These are phyloP conservation scores for Plumapathes pennacea DNA, from an alignment of 92 coral and sea anemone species.

Conservation along the genomic window DNA sequence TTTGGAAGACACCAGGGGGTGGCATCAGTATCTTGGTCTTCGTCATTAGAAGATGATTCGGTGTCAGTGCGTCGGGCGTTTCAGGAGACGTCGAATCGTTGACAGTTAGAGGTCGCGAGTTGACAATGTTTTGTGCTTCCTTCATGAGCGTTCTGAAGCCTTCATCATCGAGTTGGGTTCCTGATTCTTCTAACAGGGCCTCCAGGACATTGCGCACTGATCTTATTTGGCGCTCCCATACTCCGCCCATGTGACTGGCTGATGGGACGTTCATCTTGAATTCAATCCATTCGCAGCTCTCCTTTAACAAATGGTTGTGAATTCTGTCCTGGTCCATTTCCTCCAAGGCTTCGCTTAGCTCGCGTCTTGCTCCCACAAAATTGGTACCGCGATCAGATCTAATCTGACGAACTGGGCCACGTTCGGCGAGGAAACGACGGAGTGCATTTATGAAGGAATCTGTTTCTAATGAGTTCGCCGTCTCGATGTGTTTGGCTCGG, in stretches of 20 bases:
- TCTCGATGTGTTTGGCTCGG: constrained; percentile 15
- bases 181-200: constrained; percentile 2
- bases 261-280: constrained; percentile 14
- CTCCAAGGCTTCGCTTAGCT: constrained; percentile 1
- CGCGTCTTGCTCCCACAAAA: constrained; percentile 18
- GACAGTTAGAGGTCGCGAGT: constrained; percentile 19
- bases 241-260: constrained; percentile 38
- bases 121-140: constrained; percentile 17
- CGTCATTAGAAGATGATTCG: constrained; percentile 13
- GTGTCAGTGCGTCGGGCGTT: constrained; percentile 14
- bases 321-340: constrained; percentile 8
- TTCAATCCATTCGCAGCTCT: constrained; percentile 33
- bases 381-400: constrained; percentile 18
- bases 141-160: constrained; percentile 11
- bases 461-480: constrained; percentile 1
- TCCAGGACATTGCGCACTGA: constrained; percentile 20
- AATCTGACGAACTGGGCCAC: constrained; percentile 15
- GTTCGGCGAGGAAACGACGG: constrained; percentile 20
- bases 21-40: constrained; percentile 13
- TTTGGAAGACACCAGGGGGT: constrained; percentile 36
- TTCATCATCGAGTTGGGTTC: constrained; percentile 26
- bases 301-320: constrained; percentile 1
- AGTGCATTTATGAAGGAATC: constrained; percentile 26
- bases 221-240: constrained; percentile 23
- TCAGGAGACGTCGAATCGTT: constrained; percentile 6